Conservation (phyloP, 2,797 vertebrate species). For the Silurus lanzhouensis region DNA sequence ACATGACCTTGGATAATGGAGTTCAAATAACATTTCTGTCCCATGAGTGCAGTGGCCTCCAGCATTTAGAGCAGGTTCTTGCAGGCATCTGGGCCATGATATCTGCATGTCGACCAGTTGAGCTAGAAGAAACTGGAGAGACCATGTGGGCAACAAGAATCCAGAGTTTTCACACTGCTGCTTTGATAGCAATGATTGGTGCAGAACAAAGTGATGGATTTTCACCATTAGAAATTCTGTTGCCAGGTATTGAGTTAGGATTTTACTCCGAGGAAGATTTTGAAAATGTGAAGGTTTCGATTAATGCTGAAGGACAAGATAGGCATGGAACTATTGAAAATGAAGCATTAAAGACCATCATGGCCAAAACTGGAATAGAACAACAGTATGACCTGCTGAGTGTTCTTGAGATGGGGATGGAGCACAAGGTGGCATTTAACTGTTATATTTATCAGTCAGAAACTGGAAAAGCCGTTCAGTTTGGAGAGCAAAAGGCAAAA, state of each 20-base stretch:
- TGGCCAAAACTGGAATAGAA: conserved; percentile 44
- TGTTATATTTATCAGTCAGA: conserved; percentile 27
- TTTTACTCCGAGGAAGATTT: conserved; percentile 51
- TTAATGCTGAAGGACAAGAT: not conserved
- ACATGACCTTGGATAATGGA: conserved; percentile 64
- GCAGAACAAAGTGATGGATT: conserved; percentile 34
- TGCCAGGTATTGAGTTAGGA: conserved; percentile 38
- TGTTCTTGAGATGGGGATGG: conserved; percentile 39
- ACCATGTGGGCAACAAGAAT: conserved; percentile 56
- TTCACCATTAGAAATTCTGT: conserved; percentile 43
- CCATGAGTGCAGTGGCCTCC: conserved; percentile 59
- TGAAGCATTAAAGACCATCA: conserved; percentile 21
- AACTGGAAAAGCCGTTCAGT: conserved; percentile 34
- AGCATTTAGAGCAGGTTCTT: conserved; percentile 58
- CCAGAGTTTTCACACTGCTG: conserved; percentile 56
- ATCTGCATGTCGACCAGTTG: conserved; percentile 57
- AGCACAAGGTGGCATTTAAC: conserved; percentile 39
- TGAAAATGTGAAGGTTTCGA: conserved; percentile 14
- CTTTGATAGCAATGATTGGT: conserved; percentile 40
- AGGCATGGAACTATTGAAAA: not conserved
- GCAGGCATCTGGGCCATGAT: conserved; percentile 59
- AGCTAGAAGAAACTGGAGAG: conserved; percentile 53
- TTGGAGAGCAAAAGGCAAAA: conserved; percentile 32
- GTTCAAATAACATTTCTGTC: conserved; percentile 63
- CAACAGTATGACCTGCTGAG: conserved; percentile 50